Evolutionary conservation across 2,113 vertebrate genomes (phyloP).

Genomic region (Oreochromis tanganicae): DNA sequence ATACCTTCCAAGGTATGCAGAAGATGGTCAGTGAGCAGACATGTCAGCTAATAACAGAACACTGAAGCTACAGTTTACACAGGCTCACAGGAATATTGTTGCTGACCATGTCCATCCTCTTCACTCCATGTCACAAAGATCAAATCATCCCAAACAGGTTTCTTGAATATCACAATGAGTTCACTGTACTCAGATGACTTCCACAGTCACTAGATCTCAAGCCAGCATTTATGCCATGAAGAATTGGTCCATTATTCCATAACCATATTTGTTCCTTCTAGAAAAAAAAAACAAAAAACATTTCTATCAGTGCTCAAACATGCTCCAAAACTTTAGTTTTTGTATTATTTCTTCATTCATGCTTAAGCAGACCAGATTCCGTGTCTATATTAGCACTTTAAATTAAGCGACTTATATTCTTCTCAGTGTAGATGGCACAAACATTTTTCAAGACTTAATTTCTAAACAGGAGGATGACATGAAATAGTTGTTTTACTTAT

Average conservation of each 20-base stretch:
- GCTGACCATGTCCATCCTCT: neutral
- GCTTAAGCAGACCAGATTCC: neutral
- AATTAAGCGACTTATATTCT: neutral
- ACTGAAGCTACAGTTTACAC: neutral
- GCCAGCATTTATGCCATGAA: neutral
- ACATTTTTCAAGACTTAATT: neutral
- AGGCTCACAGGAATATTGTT: neutral
- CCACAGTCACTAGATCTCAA: neutral
- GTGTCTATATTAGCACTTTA: neutral
- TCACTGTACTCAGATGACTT: neutral
- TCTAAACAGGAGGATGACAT: neutral
- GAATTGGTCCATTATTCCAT: neutral
- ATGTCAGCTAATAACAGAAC: neutral
- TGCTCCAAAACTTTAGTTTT: neutral
- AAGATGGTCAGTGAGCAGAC: neutral
- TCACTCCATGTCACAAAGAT: neutral
- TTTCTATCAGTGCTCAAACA: neutral
- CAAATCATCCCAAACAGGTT: neutral
- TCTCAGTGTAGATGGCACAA: neutral
- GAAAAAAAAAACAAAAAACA: neutral
- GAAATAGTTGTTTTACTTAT: neutral
- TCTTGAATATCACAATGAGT: neutral
- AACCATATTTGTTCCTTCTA: neutral
- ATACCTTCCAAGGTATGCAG: neutral
- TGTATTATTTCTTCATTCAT: neutral